Base-by-base conservation (phyloP, 2,888 invertebrate species). In the Habrosyne pyritoides region DNA sequence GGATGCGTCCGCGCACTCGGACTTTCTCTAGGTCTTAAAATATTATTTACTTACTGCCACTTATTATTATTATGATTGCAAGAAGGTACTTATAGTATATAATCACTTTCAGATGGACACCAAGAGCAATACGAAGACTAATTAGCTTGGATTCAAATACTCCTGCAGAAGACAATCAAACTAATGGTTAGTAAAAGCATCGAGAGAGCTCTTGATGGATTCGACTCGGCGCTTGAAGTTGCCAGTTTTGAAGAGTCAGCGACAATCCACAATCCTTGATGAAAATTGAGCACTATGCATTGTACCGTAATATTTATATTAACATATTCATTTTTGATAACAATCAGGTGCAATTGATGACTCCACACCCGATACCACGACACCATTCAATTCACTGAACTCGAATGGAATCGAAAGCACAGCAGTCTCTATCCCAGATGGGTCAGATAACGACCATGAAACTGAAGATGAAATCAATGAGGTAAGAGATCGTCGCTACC, bases 131-230 rank as follows among this genome's bases (percentile, higher is more conserved):
- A 47, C 83, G 87, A 10, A 81, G 89, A 7, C 67, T 91, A 22
- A 75, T 91, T 56, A 90, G 89, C 56, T 73, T 86, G 0, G 87
- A 88, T 57, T 85, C 88, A 0, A 87, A 88, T 54, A 67, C 80
- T 6, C 68, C 77, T 8, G 55, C 66, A 8, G 83, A 81, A 58
- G 86, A 86, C 48, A 71, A 60, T 53, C 74, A 74, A 58, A 72
- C 59, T 52, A 84, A 79, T 59, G 84, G 89, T 84, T 57, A 55
- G 75, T 74, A 50, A 49, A 33, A 21, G 62, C 53, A 2, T 62
- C 62, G 8, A 60, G 56, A 33, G 59, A 60, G 18, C 3, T 57
- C 30, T 63, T 12, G 12, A 33, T 33, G 33, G 33, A 28, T 12
- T 30, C 12, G 10, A 30, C 2, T 30, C 12, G 12, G 30, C 2